Evolutionary conservation across 1,140 invertebrate genomes (phyloP).

Genomic region (Amphibalanus amphitrite): DNA sequence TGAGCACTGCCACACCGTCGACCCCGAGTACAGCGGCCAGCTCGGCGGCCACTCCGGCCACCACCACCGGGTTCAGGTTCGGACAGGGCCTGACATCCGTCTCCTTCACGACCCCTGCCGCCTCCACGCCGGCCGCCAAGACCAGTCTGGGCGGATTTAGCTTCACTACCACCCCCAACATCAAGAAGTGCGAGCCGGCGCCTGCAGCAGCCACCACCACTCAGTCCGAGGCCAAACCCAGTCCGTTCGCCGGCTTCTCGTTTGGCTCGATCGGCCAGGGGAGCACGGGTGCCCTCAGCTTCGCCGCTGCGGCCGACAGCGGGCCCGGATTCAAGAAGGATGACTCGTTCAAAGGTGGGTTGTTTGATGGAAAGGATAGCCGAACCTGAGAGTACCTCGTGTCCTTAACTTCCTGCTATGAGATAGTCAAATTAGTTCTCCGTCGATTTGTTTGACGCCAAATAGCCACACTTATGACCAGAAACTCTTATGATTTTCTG

Average conservation of each 20-base stretch:
- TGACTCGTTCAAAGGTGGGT: background rate
- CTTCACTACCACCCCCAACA: constrained; percentile 42
- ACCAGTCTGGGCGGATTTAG: constrained; percentile 45
- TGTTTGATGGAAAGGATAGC: too few species aligned
- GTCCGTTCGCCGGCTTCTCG: constrained; percentile 38
- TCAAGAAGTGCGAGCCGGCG: constrained; percentile 27
- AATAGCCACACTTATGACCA: too few species aligned
- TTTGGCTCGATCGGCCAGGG: background rate
- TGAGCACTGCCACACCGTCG: too few species aligned
- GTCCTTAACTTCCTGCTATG: too few species aligned
- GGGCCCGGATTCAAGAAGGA: background rate
- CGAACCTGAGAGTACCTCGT: too few species aligned
- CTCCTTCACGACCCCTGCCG: too few species aligned
- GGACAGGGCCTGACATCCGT: background rate
- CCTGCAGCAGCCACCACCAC: constrained; percentile 7
- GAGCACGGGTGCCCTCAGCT: background rate
- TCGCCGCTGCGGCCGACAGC: background rate
- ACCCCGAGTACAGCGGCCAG: too few species aligned
- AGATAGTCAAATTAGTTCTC: too few species aligned
- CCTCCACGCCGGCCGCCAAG: background rate
- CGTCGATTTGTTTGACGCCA: too few species aligned
- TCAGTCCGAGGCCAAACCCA: constrained; percentile 27
- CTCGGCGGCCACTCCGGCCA: too few species aligned
- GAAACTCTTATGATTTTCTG: too few species aligned
- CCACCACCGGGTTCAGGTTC: too few species aligned